Base-by-base conservation (phyloP, 2,113 vertebrate species). In the Pluvialis apricaria region DNA sequence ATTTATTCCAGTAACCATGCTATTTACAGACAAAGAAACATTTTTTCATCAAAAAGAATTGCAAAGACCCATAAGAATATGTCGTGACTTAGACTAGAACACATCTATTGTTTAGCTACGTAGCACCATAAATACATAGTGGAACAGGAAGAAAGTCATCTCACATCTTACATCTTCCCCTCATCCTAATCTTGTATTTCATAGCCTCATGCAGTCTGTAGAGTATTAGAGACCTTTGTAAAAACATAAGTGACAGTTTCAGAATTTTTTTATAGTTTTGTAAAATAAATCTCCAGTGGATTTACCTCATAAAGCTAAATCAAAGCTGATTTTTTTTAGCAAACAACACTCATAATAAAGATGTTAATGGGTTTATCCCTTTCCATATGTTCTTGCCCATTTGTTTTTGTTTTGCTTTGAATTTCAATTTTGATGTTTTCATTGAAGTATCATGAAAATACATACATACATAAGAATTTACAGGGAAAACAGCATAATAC, bases 231-330 rank as follows among this genome's bases (percentile, higher is more conserved):
- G 17, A 72, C 49, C 40, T 28, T 87, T 86, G 21, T 71, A 69
- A 85, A 92, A 92, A 72, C 3, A 3, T 12, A 92, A 82, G n/a
- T 32, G 52, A 85, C 29, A 69, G 31, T 36, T 85, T 91, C 75
- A 85, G 66, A 69, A 4, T 58, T 49, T 82, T 77, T 68, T 88
- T 57, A 65, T 28, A 55, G n/a, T 91, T 95, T 78, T 47, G 52
- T 73, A 79, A 94, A 91, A 73, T 42, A 85, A 94, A 69, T 62
- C 68, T 94, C 66, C 42, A 70, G 49, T 76, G 57, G 45, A 65
- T 62, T 72, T 88, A 91, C n/a, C 20, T 64, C 79, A 87, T 47
- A 95, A 91, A 77, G 62, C 25, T 71, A 92, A 88, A 95, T 62
- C 62, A 94, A 88, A 95, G 70, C 49, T 70, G 78, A 91, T 51